Conservation (phyloP, 2,797 vertebrate species). For the Onychomys leucogaster region DNA sequence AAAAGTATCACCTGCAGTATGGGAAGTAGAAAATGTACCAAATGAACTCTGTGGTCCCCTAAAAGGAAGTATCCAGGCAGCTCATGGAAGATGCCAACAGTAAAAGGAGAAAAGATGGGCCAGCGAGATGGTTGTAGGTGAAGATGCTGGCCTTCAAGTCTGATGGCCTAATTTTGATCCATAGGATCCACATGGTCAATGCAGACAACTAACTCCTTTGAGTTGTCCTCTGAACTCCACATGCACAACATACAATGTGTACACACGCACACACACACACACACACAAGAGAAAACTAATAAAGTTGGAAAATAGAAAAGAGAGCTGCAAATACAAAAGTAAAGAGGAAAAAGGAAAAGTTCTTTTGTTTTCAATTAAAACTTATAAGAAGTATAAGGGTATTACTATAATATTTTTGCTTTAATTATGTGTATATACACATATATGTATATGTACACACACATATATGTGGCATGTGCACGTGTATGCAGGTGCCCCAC, state of each 20-base stretch:
- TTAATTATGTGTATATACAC: background rate
- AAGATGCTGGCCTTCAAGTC: background rate
- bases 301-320: background rate
- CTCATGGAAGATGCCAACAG: background rate
- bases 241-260: background rate
- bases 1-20: background rate
- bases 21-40: background rate
- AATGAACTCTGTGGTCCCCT: background rate
- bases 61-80: background rate
- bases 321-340: background rate
- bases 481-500: background rate
- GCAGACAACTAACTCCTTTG: background rate
- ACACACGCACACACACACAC: background rate
- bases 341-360: background rate
- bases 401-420: background rate
- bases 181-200: background rate
- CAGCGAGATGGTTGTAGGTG: background rate
- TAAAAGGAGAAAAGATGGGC: background rate
- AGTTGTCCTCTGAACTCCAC: background rate
- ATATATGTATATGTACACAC: background rate
- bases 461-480: background rate
- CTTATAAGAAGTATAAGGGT: background rate
- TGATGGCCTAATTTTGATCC: background rate
- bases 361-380: background rate
- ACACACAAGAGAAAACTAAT: background rate